A percentile compares a stretch with the other conserved stretches of the same genome.
Conservation (phyloP, 2,797 vertebrate genomes). For the Danio jaintianensis region DNA sequence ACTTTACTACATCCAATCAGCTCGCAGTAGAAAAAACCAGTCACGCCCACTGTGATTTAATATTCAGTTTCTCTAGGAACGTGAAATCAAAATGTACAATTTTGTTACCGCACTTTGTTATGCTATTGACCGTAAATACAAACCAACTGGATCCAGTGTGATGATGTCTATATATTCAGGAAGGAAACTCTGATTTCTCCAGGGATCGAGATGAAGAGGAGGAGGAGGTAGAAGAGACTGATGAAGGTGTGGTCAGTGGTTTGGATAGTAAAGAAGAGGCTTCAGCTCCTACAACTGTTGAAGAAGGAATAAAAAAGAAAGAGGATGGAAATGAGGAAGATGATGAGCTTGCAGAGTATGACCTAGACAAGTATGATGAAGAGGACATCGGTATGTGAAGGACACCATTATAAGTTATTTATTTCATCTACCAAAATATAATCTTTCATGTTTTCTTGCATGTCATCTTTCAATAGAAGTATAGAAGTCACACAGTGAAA, state of each 20-base stretch:
- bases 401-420: too few relatives aligned
- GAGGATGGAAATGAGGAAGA: conserved; percentile 64
- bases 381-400: conserved; percentile 79
- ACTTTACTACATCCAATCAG: too few relatives aligned
- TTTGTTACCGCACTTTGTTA: too few relatives aligned
- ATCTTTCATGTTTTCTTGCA: too few relatives aligned
- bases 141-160: neutral
- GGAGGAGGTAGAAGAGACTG: conserved; percentile 77
- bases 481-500: neutral
- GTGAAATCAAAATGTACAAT: too few relatives aligned
- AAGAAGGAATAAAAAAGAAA: conserved; percentile 56
- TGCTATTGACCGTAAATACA: neutral
- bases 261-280: conserved; percentile 52
- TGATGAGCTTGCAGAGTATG: conserved; percentile 90
- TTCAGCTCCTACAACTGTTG: conserved; percentile 33
- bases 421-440: too few relatives aligned
- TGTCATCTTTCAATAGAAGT: too few relatives aligned
- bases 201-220: conserved; percentile 75
- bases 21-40: too few relatives aligned
- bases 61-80: too few relatives aligned
- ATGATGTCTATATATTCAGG: neutral
- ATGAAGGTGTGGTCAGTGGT: conserved; percentile 70
- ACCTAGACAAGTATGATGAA: conserved; percentile 91
- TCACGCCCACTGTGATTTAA: too few relatives aligned
- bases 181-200: neutral